Conservation (phyloP, 2,797 vertebrate species). For the Aeoliscus strigatus region DNA sequence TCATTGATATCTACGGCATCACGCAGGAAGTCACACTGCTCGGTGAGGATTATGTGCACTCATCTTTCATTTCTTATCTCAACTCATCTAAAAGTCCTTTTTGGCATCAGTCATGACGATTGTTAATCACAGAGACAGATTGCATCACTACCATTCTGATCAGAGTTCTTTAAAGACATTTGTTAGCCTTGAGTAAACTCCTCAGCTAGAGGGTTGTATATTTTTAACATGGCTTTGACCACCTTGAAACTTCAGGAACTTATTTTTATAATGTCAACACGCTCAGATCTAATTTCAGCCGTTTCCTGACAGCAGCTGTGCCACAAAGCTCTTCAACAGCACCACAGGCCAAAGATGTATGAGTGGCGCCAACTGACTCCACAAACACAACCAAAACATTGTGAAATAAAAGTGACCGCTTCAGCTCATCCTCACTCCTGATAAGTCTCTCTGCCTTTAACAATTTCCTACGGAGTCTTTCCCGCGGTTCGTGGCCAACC, state of each 20-base stretch:
- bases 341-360: constrained; percentile 4
- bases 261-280: constrained; percentile 51
- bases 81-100: too few relatives aligned
- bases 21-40: constrained; percentile 96
- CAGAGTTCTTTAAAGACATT: too few relatives aligned
- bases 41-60: too few relatives aligned
- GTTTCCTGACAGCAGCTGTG: constrained; percentile 44
- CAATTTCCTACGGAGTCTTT: constrained; percentile 21
- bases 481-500: constrained; percentile 31
- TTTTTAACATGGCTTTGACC: constrained; percentile 23
- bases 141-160: too few relatives aligned
- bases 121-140: too few relatives aligned
- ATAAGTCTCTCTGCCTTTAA: constrained; percentile 3
- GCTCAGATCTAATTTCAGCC: constrained; percentile 48
- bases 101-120: too few relatives aligned
- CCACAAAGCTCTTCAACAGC: constrained; percentile 18
- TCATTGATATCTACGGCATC: constrained; percentile 97
- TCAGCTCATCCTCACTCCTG: constrained; percentile 2
- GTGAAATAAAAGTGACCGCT: not conserved
- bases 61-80: too few relatives aligned
- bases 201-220: constrained; percentile 1
- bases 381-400: not conserved
- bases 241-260: constrained; percentile 22
- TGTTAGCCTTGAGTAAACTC: not conserved
- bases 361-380: constrained; percentile 12